Evolutionary conservation across 1,140 invertebrate species (phyloP).

Genomic region (Delia radicum): DNA sequence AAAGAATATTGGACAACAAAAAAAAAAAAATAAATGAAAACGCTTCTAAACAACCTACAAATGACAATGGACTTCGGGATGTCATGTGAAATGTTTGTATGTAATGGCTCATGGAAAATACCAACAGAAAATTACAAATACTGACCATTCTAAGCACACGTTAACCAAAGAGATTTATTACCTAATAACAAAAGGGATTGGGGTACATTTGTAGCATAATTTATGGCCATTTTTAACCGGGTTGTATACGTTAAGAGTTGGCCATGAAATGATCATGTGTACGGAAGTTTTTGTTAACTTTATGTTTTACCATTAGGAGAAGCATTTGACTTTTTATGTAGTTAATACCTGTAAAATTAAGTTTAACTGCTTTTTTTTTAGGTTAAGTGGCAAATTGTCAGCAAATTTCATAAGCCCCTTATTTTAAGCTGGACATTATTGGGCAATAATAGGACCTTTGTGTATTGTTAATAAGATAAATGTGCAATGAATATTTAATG

Average conservation of each 20-base stretch:
- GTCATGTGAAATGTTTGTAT: background rate
- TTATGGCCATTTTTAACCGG: constrained; percentile 28
- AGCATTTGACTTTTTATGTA: constrained; percentile 22
- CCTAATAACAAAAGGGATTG: constrained; percentile 30
- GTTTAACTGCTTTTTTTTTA: constrained; percentile 14
- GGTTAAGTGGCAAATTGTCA: constrained; percentile 14
- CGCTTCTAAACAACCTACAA: constrained; percentile 1
- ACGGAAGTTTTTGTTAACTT: background rate
- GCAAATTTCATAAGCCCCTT: background rate
- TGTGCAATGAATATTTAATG: background rate
- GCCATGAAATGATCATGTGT: background rate
- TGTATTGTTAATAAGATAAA: background rate
- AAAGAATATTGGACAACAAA: background rate
- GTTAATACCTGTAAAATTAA: constrained; percentile 32
- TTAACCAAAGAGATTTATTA: constrained; percentile 31
- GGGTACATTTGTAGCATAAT: constrained; percentile 28
- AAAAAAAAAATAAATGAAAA: background rate
- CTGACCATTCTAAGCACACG: constrained; percentile 25
- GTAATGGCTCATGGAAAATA: background rate
- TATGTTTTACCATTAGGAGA: constrained; percentile 1
- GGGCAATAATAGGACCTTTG: constrained; percentile 6
- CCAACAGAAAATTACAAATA: background rate
- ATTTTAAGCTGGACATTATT: background rate
- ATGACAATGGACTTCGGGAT: constrained; percentile 17
- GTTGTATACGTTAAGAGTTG: background rate